Evolutionary conservation across 2,888 invertebrate genomes (phyloP).

Genomic region (Amiota communis): DNA sequence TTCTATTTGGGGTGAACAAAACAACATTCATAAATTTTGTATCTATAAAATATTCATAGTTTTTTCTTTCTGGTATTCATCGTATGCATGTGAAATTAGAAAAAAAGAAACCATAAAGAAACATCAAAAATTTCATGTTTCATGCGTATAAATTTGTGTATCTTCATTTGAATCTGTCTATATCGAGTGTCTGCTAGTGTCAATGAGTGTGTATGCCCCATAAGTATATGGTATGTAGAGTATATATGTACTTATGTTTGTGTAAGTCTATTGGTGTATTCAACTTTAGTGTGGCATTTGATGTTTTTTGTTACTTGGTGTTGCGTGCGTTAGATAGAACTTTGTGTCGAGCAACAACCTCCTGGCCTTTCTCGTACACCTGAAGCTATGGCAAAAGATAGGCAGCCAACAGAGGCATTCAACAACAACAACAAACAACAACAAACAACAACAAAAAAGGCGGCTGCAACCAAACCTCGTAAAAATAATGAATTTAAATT

Average conservation of each 20-base stretch:
- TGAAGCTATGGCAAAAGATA: background rate
- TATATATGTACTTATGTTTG: too few species aligned
- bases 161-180: background rate
- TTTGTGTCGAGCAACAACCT: too few species aligned
- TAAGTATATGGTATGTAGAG: too few species aligned
- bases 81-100: background rate
- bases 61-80: background rate
- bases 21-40: background rate
- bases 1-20: background rate
- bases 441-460: background rate
- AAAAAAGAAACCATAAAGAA: background rate
- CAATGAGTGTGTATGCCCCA: too few species aligned
- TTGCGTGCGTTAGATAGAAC: background rate
- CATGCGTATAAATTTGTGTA: slow-evolving; percentile 7
- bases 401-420: background rate
- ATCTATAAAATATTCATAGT: slow-evolving; percentile 7
- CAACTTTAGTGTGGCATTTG: background rate
- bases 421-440: background rate
- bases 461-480: slow-evolving; percentile 41
- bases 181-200: background rate
- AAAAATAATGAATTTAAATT: slow-evolving; percentile 39
- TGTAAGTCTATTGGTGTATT: too few species aligned
- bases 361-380: background rate
- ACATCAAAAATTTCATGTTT: background rate
- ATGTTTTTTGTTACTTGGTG: background rate